A percentile compares a stretch with the other conserved stretches of the same genome.
phyloP scores from a whole-genome alignment of 2,888 invertebrate genomes.

The Saturnia japonica region DNA sequence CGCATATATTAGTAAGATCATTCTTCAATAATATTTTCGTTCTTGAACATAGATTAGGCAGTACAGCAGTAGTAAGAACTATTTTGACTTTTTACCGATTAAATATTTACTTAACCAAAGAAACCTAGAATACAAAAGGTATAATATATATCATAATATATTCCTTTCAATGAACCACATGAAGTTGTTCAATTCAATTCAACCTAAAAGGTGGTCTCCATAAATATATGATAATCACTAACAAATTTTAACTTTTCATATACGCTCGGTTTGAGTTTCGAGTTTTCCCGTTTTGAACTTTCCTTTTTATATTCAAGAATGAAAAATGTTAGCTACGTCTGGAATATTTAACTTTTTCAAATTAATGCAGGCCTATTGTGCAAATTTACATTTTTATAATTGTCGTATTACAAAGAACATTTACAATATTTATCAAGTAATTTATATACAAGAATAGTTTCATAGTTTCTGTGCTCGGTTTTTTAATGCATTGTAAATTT shows the following conservation, averaged over 20 bases:
- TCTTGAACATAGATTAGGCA: too few species aligned
- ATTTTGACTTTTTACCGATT: too few species aligned
- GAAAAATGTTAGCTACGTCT: not conserved
- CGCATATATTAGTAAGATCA: too few species aligned
- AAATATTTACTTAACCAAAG: too few species aligned
- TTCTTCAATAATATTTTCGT: too few species aligned
- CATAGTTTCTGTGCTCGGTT: not conserved
- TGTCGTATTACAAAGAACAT: not conserved
- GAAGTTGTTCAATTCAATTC: not conserved
- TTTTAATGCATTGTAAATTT: not conserved
- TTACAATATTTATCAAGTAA: not conserved
- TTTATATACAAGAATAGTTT: not conserved
- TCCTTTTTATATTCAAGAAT: not conserved
- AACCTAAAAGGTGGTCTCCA: not conserved
- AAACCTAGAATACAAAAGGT: too few species aligned
- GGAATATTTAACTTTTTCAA: not conserved
- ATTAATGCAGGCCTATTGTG: not conserved
- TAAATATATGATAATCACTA: constrained; percentile 1
- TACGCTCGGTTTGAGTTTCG: not conserved
- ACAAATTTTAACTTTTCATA: not conserved
- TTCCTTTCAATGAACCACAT: not conserved
- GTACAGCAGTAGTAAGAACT: too few species aligned
- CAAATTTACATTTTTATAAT: not conserved
- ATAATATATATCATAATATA: too few species aligned
- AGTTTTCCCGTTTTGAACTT: constrained; percentile 1